phyloP scores from a whole-genome alignment of 2,113 vertebrate genomes.

The Passer montanus region DNA sequence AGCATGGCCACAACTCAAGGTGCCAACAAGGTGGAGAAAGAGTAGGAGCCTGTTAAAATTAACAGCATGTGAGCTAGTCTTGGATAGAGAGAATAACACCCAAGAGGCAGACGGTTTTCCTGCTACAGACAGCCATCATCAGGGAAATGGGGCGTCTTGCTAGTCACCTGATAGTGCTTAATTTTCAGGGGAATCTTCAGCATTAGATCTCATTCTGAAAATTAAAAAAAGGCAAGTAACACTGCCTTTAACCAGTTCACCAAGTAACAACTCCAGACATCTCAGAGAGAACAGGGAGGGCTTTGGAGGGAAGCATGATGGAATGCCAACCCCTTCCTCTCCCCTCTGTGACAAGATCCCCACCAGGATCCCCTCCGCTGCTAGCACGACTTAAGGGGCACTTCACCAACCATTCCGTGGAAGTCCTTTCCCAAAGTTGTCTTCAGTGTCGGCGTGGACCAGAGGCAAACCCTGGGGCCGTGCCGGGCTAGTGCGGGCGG shows the following conservation, averaged over 20 bases:
- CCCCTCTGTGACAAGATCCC: not conserved
- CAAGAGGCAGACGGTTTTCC: not conserved
- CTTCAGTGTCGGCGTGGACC: not conserved
- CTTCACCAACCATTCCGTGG: not conserved
- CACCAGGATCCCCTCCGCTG: not conserved
- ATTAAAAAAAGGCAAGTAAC: not conserved
- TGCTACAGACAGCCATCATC: not conserved
- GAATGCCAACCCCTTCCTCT: not conserved
- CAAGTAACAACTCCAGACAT: not conserved
- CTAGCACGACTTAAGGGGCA: not conserved
- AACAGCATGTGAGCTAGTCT: not conserved
- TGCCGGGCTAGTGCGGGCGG: conserved; percentile 82
- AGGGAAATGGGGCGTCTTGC: not conserved
- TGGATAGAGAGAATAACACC: not conserved
- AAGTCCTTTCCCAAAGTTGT: conserved; percentile 7
- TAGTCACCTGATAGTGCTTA: not conserved
- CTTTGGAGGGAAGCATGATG: not conserved
- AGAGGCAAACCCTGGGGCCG: not conserved
- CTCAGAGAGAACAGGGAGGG: not conserved
- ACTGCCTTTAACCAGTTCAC: not conserved
- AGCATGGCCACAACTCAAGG: not conserved
- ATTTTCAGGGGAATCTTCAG: not conserved
- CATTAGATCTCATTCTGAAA: not conserved
- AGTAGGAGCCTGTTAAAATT: not conserved
- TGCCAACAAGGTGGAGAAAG: not conserved